phyloP scores from a whole-genome alignment of 1,140 invertebrate genomes.

The Drosophila malerkotliana region DNA sequence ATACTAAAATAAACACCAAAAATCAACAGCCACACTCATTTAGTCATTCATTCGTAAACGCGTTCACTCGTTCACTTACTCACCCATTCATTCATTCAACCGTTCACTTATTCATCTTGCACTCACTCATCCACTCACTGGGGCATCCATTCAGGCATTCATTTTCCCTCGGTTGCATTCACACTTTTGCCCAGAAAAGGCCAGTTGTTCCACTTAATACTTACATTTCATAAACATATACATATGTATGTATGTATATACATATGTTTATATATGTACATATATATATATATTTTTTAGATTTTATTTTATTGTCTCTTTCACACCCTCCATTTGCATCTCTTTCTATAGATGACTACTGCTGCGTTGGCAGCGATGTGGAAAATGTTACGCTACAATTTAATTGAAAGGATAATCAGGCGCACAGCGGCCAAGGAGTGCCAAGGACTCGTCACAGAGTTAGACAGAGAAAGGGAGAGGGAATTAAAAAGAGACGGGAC shows the following conservation, averaged over 20 bases:
- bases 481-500: conserved; percentile 18
- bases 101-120: conserved; percentile 12
- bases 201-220: conserved; percentile 15
- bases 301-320: conserved; percentile 3
- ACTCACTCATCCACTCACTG: conserved; percentile 6
- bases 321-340: conserved; percentile 10
- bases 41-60: conserved; percentile 8
- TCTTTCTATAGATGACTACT: conserved; percentile 15
- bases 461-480: conserved; percentile 3
- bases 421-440: conserved; percentile 58
- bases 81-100: conserved; percentile 27
- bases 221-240: neutral
- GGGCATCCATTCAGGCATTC: conserved; percentile 3
- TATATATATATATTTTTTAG: neutral
- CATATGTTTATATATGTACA: no score
- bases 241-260: no score
- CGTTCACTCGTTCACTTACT: neutral
- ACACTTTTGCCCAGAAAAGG: conserved; percentile 33
- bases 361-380: conserved; percentile 64
- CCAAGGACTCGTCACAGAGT: conserved; percentile 51
- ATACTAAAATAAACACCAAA: neutral
- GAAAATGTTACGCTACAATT: conserved; percentile 83
- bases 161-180: conserved; percentile 14
- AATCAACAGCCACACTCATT: conserved; percentile 56
- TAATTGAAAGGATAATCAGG: conserved; percentile 83